Conservation (phyloP, 2,113 vertebrate genomes). For the Clarias gariepinus region DNA sequence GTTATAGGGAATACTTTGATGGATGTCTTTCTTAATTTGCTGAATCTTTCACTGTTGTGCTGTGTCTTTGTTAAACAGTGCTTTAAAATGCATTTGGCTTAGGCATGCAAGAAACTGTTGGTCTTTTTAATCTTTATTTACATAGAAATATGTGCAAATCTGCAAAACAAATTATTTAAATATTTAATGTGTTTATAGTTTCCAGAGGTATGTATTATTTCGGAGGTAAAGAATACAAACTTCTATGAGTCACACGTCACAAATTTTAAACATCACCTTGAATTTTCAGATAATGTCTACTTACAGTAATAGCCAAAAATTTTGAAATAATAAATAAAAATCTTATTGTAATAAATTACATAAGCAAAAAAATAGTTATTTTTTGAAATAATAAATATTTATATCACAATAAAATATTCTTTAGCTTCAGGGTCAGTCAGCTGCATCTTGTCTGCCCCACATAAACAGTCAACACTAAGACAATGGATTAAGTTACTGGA, state of each 20-base stretch:
- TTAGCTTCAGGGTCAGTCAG: background rate
- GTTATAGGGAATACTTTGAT: background rate
- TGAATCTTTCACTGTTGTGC: background rate
- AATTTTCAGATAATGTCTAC: background rate
- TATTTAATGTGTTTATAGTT: background rate
- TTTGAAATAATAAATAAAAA: background rate
- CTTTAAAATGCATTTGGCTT: background rate
- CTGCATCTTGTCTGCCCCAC: background rate
- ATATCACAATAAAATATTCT: background rate
- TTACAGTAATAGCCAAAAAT: background rate
- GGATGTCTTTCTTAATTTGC: background rate
- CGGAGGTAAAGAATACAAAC: background rate
- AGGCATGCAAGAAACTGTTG: background rate
- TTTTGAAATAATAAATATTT: slow-evolving; percentile 29
- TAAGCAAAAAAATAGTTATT: slow-evolving; percentile 20
- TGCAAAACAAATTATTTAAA: background rate
- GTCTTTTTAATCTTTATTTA: slow-evolving; percentile 11
- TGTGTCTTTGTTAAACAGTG: background rate
- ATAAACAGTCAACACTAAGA: background rate
- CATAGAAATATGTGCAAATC: background rate
- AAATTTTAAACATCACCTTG: background rate
- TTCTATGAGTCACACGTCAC: background rate
- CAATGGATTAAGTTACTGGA: slow-evolving; percentile 1
- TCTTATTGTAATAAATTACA: slow-evolving; percentile 10
- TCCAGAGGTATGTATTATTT: slow-evolving; percentile 19